These are phyloP conservation scores for Herminia tarsipennalis DNA, from an alignment of 2,888 invertebrate species.

Conservation along the genomic window DNA sequence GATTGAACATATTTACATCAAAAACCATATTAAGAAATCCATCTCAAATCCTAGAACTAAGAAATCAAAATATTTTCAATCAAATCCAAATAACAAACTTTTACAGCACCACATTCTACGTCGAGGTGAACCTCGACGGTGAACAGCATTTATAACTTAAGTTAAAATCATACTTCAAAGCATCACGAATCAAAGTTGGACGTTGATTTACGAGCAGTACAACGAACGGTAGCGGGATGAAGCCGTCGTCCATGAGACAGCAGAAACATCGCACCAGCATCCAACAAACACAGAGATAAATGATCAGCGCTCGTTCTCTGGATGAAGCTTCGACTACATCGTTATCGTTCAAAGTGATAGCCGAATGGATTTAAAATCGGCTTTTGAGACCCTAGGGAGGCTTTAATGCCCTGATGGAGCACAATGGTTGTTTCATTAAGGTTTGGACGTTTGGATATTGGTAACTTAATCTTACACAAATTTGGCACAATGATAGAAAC, in stretches of 20 bases:
- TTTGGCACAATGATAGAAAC: too few species aligned
- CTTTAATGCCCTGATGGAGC: neutral
- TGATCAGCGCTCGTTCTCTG: slow-evolving; percentile 6
- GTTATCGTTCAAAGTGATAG: neutral
- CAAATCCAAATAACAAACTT: neutral
- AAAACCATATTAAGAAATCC: too few species aligned
- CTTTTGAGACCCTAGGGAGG: neutral
- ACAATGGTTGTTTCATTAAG: too few species aligned
- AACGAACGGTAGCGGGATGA: slow-evolving; percentile 12
- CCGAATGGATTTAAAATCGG: neutral
- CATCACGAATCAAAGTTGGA: slow-evolving; percentile 6
- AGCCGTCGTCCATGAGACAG: slow-evolving; percentile 9
- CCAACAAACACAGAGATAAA: slow-evolving; percentile 17
- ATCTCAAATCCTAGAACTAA: too few species aligned
- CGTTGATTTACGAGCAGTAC: slow-evolving; percentile 18
- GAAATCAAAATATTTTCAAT: too few species aligned
- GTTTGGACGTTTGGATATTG: too few species aligned
- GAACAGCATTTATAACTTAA: too few species aligned
- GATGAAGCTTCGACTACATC: slow-evolving; percentile 7
- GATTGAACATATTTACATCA: too few species aligned
- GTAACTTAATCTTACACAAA: too few species aligned
- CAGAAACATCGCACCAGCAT: slow-evolving; percentile 24
- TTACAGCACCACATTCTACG: too few species aligned
- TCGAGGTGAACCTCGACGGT: too few species aligned
- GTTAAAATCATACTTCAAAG: neutral